Evolutionary conservation across 2,113 vertebrate species (phyloP).

Genomic region (Paradoxurus hermaphroditus): DNA sequence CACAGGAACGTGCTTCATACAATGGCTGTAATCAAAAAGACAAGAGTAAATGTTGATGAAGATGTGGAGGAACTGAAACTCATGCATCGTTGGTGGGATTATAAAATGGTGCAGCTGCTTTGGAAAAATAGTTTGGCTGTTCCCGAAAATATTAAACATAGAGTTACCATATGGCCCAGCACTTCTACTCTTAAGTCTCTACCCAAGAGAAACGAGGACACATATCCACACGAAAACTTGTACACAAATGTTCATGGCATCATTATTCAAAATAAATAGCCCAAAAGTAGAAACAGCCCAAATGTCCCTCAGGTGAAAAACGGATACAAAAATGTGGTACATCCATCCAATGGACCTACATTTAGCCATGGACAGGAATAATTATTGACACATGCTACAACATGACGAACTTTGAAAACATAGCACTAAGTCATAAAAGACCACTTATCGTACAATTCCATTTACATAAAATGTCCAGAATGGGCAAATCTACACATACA

Average conservation of each 20-base stretch:
- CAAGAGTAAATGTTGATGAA: background rate
- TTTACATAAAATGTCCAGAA: background rate
- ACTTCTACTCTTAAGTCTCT: background rate
- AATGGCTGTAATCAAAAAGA: background rate
- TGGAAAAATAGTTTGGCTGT: background rate
- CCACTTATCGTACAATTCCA: background rate
- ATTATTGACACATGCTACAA: background rate
- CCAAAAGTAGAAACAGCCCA: background rate
- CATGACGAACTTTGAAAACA: background rate
- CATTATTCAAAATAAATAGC: background rate
- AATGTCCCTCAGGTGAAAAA: background rate
- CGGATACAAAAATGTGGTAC: background rate
- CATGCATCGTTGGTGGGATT: background rate
- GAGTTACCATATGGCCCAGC: background rate
- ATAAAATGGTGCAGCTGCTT: background rate
- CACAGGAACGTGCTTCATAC: background rate
- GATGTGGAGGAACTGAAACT: background rate
- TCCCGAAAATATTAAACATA: background rate
- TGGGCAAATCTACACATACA: background rate
- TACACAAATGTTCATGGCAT: background rate
- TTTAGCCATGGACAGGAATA: background rate
- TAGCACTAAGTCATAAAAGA: background rate
- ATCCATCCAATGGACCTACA: background rate
- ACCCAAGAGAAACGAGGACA: background rate
- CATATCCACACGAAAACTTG: background rate